Evolutionary conservation across 1,140 invertebrate genomes (phyloP).

Genomic region (Bradysia coprophila): DNA sequence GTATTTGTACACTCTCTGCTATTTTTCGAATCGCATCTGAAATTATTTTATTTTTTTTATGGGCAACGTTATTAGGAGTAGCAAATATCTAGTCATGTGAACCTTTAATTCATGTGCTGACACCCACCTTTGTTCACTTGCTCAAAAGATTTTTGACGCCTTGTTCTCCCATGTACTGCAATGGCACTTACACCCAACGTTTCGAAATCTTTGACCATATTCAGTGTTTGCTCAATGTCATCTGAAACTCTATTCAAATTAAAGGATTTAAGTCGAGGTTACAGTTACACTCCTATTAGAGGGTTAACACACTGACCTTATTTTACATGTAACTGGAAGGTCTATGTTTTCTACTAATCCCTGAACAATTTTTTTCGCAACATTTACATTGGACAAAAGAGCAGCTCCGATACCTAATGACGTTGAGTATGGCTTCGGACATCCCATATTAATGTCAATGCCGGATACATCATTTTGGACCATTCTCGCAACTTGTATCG

Average conservation of each 20-base stretch:
- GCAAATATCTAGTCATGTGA: neutral
- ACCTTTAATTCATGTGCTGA: too few species aligned
- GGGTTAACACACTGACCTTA: neutral
- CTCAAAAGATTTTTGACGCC: neutral
- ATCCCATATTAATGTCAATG: constrained; percentile 99
- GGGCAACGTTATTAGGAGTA: too few species aligned
- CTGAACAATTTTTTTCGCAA: constrained; percentile 63
- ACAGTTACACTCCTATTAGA: constrained; percentile 9
- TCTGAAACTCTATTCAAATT: constrained; percentile 38
- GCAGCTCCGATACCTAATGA: constrained; percentile 95
- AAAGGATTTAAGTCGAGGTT: neutral
- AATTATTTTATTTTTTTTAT: too few species aligned
- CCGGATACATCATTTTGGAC: constrained; percentile 76
- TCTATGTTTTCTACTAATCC: constrained; percentile 52
- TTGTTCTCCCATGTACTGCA: constrained; percentile 80
- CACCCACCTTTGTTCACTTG: neutral
- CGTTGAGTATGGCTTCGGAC: constrained; percentile 75
- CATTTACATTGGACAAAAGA: constrained; percentile 45
- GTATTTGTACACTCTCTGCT: constrained; percentile 55
- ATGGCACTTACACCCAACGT: constrained; percentile 78
- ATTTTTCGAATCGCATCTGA: constrained; percentile 54
- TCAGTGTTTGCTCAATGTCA: constrained; percentile 46
- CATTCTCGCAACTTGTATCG: constrained; percentile 67
- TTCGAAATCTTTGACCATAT: constrained; percentile 58
- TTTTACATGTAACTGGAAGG: constrained; percentile 88